Conservation (phyloP, 2,113 vertebrate species). For the Microtus pennsylvanicus region DNA sequence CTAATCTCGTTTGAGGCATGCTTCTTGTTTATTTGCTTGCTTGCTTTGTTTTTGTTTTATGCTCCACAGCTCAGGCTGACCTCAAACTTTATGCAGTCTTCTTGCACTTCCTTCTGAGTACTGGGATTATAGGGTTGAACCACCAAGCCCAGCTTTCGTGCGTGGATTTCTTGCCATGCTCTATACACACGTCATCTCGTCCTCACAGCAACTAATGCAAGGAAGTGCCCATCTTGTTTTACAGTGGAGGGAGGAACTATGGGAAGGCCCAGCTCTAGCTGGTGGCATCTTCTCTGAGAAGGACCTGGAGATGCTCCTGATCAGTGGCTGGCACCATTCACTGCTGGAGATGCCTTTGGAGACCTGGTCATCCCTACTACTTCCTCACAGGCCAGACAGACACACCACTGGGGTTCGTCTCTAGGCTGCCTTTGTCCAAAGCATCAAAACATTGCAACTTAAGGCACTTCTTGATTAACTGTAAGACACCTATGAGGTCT, state of each 20-base stretch:
- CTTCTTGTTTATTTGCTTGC: background rate
- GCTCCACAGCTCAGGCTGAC: background rate
- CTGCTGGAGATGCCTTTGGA: fast-evolving
- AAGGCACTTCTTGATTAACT: background rate
- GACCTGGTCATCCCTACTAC: background rate
- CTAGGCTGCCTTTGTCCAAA: background rate
- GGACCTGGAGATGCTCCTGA: background rate
- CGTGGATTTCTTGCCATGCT: background rate
- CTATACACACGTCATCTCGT: background rate
- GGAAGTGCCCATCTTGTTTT: background rate
- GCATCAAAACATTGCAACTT: background rate
- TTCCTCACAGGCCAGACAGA: fast-evolving
- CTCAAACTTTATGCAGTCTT: background rate
- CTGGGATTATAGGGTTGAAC: background rate
- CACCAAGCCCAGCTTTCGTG: background rate
- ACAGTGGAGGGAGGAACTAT: background rate
- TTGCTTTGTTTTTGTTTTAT: too few species aligned
- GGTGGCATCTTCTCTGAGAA: background rate
- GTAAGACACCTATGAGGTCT: background rate
- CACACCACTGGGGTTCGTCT: background rate
- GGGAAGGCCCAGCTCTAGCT: background rate
- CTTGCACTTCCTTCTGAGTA: too few species aligned
- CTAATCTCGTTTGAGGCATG: background rate
- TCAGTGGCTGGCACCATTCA: background rate
- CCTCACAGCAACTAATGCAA: background rate